Conservation (phyloP, 2,113 vertebrate species). For the Paramisgurnus dabryanus region DNA sequence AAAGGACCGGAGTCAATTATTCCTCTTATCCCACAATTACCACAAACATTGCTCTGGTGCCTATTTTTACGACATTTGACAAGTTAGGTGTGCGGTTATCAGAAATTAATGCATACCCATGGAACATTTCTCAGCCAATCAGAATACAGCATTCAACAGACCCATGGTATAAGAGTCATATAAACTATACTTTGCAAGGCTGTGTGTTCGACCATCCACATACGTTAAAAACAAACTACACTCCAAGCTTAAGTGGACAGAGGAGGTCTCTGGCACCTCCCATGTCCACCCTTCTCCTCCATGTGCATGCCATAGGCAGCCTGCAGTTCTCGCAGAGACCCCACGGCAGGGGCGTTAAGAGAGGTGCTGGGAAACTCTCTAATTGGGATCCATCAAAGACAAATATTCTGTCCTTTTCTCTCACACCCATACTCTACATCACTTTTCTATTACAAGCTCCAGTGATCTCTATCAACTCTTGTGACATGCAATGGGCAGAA, state of each 20-base stretch:
- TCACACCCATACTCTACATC: constrained; percentile 5
- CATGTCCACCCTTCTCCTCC: constrained; percentile 29
- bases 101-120: no score
- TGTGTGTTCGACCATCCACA: no score
- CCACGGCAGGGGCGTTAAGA: constrained; percentile 12
- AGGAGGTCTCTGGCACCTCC: constrained; percentile 14
- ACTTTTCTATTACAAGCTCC: constrained; percentile 77
- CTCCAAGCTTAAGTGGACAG: neutral
- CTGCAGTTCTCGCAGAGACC: neutral
- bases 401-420: constrained; percentile 30
- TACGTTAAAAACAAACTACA: no score
- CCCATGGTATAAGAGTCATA: no score
- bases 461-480: constrained; percentile 75
- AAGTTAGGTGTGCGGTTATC: no score
- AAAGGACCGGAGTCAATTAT: no score
- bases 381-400: constrained; percentile 45
- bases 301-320: neutral
- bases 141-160: no score
- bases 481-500: constrained; percentile 53
- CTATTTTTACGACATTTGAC: no score
- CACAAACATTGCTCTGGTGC: no score
- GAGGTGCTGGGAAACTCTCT: constrained; percentile 39
- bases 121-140: no score
- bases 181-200: no score
- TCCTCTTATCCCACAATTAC: no score